These are phyloP conservation scores for Cyaniris semiargus DNA, from an alignment of 2,888 invertebrate species.

Conservation along the genomic window DNA sequence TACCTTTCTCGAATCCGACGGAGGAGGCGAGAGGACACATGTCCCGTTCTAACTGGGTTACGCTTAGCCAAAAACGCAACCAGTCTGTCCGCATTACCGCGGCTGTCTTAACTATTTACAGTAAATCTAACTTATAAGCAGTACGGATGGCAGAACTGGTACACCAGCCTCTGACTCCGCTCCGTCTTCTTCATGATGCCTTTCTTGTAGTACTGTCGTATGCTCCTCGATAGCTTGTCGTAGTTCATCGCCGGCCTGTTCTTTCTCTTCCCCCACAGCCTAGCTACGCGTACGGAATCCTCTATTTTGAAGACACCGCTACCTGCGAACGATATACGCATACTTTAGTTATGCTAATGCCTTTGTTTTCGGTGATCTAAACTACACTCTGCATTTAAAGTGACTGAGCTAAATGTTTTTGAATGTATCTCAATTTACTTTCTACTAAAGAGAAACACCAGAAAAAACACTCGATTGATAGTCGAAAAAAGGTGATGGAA, in stretches of 20 bases:
- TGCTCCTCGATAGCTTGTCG: constrained; percentile 98
- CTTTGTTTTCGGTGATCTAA: constrained; percentile 25
- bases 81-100: constrained; percentile 77
- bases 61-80: constrained; percentile 66
- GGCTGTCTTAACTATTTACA: constrained; percentile 58
- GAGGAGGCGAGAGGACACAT: constrained; percentile 62
- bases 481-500: neutral
- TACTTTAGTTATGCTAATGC: constrained; percentile 39
- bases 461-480: neutral
- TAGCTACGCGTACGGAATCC: constrained; percentile 98
- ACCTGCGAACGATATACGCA: constrained; percentile 54
- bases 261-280: constrained; percentile 98
- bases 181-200: constrained; percentile 99
- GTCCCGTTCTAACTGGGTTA: constrained; percentile 58
- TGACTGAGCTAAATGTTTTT: neutral
- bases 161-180: constrained; percentile 97
- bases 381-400: neutral
- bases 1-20: constrained; percentile 79
- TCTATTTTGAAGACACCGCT: constrained; percentile 99
- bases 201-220: constrained; percentile 99
- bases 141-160: constrained; percentile 98
- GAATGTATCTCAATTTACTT: constrained; percentile 2
- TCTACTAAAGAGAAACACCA: neutral
- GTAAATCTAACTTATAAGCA: constrained; percentile 83
- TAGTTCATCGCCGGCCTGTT: constrained; percentile 99